phyloP scores from a whole-genome alignment of 2,113 vertebrate species.

The Ornithorhynchus anatinus region DNA sequence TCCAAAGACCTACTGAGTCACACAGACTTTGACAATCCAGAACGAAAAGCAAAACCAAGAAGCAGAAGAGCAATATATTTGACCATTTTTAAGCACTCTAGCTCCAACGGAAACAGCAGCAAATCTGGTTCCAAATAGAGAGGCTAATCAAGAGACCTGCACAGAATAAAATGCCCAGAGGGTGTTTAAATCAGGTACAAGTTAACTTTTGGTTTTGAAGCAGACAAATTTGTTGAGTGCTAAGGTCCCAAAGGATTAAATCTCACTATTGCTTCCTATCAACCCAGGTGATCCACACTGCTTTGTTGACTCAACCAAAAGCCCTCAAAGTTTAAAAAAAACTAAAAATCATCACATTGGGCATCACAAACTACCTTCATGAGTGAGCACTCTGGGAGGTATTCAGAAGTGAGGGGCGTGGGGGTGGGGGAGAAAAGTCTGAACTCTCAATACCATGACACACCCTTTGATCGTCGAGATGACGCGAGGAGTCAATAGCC shows the following conservation, averaged over 20 bases:
- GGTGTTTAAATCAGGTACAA: too few relatives aligned
- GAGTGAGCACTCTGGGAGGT: too few relatives aligned
- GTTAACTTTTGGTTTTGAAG: too few relatives aligned
- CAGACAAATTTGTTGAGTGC: too few relatives aligned
- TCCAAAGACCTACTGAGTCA: neutral
- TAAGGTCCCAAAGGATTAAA: too few relatives aligned
- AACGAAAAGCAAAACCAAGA: neutral
- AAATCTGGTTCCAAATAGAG: neutral
- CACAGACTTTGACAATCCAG: neutral
- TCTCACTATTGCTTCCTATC: neutral
- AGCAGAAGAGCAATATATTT: neutral
- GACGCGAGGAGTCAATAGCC: neutral
- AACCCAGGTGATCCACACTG: neutral
- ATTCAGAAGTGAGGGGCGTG: too few relatives aligned
- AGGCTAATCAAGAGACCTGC: neutral
- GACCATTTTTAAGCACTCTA: conserved; percentile 17
- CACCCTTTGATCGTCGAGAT: neutral
- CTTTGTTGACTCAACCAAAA: neutral
- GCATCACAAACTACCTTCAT: too few relatives aligned
- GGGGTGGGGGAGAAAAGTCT: neutral
- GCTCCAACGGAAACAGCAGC: neutral
- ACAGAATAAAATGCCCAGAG: neutral
- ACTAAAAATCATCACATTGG: too few relatives aligned
- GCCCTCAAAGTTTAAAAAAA: neutral
- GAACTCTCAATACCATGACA: neutral